phyloP scores from a whole-genome alignment of 2,113 vertebrate genomes.

The Amblyornis subalaris region DNA sequence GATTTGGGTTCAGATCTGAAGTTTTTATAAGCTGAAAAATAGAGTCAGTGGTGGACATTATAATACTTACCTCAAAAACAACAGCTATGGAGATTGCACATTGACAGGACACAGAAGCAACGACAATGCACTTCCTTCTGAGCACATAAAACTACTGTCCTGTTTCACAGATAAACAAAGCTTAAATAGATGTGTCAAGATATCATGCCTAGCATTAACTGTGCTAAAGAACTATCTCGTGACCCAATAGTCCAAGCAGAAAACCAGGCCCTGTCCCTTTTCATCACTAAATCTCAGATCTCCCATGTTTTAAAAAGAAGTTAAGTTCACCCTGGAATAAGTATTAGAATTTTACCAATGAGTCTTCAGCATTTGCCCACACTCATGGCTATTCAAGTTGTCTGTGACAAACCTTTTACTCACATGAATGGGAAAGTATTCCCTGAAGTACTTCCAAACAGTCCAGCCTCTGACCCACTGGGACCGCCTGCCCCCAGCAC shows the following conservation, averaged over 20 bases:
- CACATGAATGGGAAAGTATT: conserved; percentile 91
- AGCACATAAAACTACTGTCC: neutral
- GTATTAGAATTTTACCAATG: neutral
- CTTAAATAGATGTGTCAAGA: neutral
- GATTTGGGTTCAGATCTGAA: conserved; percentile 69
- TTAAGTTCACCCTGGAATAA: neutral
- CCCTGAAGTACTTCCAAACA: conserved; percentile 83
- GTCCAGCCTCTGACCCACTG: conserved; percentile 79
- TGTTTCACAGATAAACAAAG: neutral
- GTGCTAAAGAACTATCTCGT: neutral
- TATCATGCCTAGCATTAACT: neutral
- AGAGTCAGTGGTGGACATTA: neutral
- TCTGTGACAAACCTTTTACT: conserved; percentile 33
- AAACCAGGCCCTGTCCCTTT: neutral
- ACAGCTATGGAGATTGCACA: neutral
- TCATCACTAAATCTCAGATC: neutral
- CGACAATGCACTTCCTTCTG: neutral
- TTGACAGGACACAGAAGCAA: neutral
- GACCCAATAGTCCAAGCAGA: neutral
- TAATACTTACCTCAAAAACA: neutral
- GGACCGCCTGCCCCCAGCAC: conserved; percentile 80
- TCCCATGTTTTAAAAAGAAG: neutral
- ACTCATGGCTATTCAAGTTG: neutral
- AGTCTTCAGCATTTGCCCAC: neutral
- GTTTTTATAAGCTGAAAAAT: conserved; percentile 75